Evolutionary conservation across 2,888 invertebrate species (phyloP).

Genomic region (Drosophila neotestacea): DNA sequence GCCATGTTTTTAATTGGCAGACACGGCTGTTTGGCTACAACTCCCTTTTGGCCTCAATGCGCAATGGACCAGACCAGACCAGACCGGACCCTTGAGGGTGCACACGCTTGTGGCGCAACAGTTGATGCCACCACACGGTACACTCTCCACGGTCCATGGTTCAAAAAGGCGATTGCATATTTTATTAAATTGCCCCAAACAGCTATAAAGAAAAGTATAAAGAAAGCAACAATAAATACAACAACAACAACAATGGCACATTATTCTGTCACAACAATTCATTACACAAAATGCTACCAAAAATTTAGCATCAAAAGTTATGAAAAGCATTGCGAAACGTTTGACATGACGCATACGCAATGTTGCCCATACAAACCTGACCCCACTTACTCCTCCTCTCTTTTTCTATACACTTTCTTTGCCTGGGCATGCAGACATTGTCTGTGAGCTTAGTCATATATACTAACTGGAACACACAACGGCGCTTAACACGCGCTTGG

Average conservation of each 20-base stretch:
- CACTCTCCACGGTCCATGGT: constrained; percentile 4
- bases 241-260: constrained; percentile 38
- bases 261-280: constrained; percentile 79
- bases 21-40: constrained; percentile 43
- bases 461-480: constrained; percentile 16
- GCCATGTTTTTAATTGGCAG: constrained; percentile 78
- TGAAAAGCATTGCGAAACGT: constrained; percentile 57
- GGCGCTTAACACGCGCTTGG: constrained; percentile 16
- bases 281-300: constrained; percentile 65
- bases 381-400: neutral
- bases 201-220: constrained; percentile 35
- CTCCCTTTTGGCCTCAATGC: constrained; percentile 27
- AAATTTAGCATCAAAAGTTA: constrained; percentile 36
- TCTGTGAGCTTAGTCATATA: neutral
- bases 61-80: neutral
- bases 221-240: constrained; percentile 10
- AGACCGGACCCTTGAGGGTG: constrained; percentile 35
- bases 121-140: constrained; percentile 49
- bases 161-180: constrained; percentile 63
- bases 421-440: constrained; percentile 5
- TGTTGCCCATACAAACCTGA: constrained; percentile 48
- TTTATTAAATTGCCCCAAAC: constrained; percentile 60
- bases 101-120: constrained; percentile 39
- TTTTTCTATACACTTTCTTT: constrained; percentile 11
- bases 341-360: constrained; percentile 73